Base-by-base conservation (phyloP, 2,888 invertebrate species). In the Pycnomerus fuliginosus region DNA sequence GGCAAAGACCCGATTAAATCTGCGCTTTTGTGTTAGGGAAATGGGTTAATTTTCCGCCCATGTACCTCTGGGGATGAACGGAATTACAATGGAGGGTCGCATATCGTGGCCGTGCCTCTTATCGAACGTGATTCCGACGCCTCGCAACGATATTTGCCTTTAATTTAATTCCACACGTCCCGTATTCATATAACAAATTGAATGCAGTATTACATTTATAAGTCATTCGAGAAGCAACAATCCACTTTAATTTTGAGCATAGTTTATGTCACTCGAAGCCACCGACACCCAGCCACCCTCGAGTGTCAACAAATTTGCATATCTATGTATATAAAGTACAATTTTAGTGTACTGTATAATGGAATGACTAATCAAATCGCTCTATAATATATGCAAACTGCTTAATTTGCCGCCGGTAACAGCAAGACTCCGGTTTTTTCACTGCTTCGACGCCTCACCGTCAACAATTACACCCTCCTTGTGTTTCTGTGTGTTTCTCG, bases 21-120 rank as follows among this genome's bases (percentile, higher is more conserved):
- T 62, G 52, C 55, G 66, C 67, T 65, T 63, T 68, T 66, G 67
- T 68, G 60, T 62, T 61, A 64, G 66, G 65, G 68, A 70, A 70
- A 69, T 69, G 65, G 70, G 69, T 70, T 70, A 70, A 71, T 71
- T 71, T 71, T 70, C 64, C 69, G 68, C 67, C 69, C 68, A 67
- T 65, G 65, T 68, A 68, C 67, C 65, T 68, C 61, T 53, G 52
- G 63, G 65, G 64, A 65, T 60, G 60, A 61, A 61, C 60, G 58
- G 64, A 67, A 69, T 66, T 65, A 67, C 67, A 69, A 68, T 65
- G 48, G 55, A 59, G 56, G 59, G 59, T 52, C 58, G 58, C 56
- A 53, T 52, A 53, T 56, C 56, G 57, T 51, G 47, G 42, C 46
- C 50, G 48, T 39, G 43, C 48, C 51, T 56, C 56, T 61, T 60